Percentiles rank a stretch among this genome's conserved stretches.
phyloP scores from a whole-genome alignment of 2,113 vertebrate genomes.

The Pyrgilauda ruficollis region DNA sequence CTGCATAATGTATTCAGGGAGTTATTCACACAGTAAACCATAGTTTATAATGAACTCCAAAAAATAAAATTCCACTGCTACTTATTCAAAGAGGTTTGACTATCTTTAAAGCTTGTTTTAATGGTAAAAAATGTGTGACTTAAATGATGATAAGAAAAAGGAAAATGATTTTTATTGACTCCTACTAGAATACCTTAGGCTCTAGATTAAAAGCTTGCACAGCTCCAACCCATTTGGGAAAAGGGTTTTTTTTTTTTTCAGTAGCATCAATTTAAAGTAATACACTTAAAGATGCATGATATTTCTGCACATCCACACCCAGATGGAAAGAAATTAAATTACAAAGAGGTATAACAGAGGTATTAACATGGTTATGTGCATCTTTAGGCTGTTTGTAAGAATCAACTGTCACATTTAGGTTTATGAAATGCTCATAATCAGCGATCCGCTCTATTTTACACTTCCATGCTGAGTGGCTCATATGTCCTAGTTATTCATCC shows the following conservation, averaged over 20 bases:
- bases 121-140: background rate
- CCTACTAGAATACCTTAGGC: background rate
- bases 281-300: background rate
- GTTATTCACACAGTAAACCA: background rate
- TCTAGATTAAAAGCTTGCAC: background rate
- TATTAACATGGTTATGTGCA: constrained; percentile 23
- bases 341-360: background rate
- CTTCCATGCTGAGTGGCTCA: background rate
- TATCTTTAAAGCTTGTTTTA: background rate
- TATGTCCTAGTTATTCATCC: constrained; percentile 10
- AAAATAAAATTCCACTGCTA: background rate
- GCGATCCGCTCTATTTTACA: background rate
- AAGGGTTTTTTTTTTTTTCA: background rate
- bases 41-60: background rate
- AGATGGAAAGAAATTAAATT: constrained; percentile 38
- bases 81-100: background rate
- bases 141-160: background rate
- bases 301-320: constrained; percentile 14
- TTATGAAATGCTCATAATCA: constrained; percentile 36
- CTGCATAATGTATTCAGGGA: background rate
- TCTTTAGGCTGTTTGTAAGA: background rate
- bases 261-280: background rate
- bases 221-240: background rate
- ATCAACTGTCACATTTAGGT: constrained; percentile 11
- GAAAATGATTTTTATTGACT: background rate